Evolutionary conservation across 2,113 vertebrate genomes (phyloP), one percentile per base, ranked within the genome.

Genomic region (Podarcis muralis): DNA sequence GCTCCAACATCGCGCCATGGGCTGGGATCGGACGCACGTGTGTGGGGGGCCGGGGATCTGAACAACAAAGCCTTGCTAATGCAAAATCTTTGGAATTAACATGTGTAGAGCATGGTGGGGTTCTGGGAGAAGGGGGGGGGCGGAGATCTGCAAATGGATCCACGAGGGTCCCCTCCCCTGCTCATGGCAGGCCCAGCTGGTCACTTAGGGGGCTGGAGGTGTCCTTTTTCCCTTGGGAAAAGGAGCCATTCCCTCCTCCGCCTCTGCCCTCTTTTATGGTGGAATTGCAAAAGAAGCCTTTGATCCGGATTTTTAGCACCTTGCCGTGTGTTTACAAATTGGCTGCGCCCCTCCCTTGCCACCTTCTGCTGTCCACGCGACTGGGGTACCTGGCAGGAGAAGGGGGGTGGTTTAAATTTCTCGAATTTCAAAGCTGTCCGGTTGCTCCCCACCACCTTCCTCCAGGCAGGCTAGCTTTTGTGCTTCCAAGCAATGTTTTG

Each of bases 291-390:
- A 79, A 18, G 4, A 18, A 3, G 30, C 30, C 86, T 87, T 87
- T 87, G 86, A 81, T 80, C 40, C 3, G 3, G 12, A 4, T 35
- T 37, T 30, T 86, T 78, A 30, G 59, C 84, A 48, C 75, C 75
- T 66, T 13, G 85, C 18, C 11, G 37, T 6, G 35, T 48, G 75
- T 66, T 75, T 43, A 68, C 85, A 78, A 68, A 66, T 77, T 57
- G 48, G 11, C 5, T 13, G 1, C 5, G 13, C 43, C 25, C 53
- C 32, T 30, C 59, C 75, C 35, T 20, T 53, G 6, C 16, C 20
- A 9, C 84, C 85, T 69, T 59, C 66, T 87, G 85, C 43, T 72
- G 77, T 57, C 86, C 86, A 87, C 77, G 77, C 15, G 77, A 75
- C 83, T 9, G 35, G 25, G 48, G 69, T 77, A 40, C 74, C 57